phyloP scores from a whole-genome alignment of 2,888 invertebrate genomes.

The Salticus scenicus region DNA sequence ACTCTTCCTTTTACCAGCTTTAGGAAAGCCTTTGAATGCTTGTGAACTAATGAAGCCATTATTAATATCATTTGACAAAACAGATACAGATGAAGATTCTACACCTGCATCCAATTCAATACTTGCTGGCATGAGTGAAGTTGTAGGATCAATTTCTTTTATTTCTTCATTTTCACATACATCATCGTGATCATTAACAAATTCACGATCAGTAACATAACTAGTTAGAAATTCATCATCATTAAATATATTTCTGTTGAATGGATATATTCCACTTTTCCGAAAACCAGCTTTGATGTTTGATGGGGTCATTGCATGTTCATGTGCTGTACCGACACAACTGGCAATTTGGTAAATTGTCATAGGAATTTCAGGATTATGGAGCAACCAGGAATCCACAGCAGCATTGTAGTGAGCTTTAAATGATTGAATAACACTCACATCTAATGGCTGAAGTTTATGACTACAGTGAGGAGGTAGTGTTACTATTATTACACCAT shows the following conservation, averaged over 20 bases:
- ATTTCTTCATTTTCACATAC: constrained; percentile 9
- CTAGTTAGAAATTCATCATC: constrained; percentile 18
- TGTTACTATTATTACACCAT: constrained; percentile 75
- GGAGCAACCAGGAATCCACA: background rate
- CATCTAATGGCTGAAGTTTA: constrained; percentile 75
- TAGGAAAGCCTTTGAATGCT: no score
- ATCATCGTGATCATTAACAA: background rate
- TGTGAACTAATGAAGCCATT: no score
- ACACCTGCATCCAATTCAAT: background rate
- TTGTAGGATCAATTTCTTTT: constrained; percentile 21
- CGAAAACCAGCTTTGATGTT: constrained; percentile 22
- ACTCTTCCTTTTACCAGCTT: constrained; percentile 16
- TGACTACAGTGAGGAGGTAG: constrained; percentile 76
- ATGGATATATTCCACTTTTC: constrained; percentile 28
- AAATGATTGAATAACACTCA: constrained; percentile 17
- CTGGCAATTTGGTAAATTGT: constrained; percentile 23
- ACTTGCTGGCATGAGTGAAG: background rate
- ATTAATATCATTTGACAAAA: no score
- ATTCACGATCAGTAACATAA: constrained; percentile 15
- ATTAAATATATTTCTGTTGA: constrained; percentile 23
- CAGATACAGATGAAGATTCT: background rate
- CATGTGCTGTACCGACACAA: constrained; percentile 1
- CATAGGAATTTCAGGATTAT: constrained; percentile 26
- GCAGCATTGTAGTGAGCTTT: constrained; percentile 11
- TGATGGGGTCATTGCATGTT: constrained; percentile 7